Conservation (phyloP, 1,140 invertebrate species). For the Proctacanthus coquilletti region DNA sequence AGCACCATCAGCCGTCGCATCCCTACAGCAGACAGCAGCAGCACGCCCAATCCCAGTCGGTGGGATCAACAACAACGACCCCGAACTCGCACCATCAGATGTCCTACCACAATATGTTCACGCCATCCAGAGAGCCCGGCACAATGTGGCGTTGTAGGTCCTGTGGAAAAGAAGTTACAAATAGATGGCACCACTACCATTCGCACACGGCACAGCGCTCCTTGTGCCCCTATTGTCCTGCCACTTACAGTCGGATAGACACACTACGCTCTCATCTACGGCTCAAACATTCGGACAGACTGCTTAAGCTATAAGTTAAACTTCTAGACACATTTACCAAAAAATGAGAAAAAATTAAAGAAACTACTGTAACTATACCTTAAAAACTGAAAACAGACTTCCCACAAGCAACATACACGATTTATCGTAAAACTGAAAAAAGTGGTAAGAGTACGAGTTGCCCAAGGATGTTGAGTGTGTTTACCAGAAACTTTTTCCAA, state of each 20-base stretch:
- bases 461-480: too few relatives aligned
- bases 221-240: conserved; percentile 65
- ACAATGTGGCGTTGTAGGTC: conserved; percentile 60
- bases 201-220: conserved; percentile 63
- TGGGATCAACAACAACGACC: not conserved
- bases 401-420: too few relatives aligned
- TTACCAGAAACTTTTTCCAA: too few relatives aligned
- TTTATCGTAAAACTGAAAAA: too few relatives aligned
- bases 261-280: conserved; percentile 59
- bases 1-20: conserved; percentile 10
- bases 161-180: conserved; percentile 71
- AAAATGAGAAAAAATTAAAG: too few relatives aligned
- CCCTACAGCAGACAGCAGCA: conserved; percentile 9
- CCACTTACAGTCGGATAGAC: conserved; percentile 72
- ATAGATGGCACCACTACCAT: conserved; percentile 75
- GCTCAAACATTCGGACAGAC: conserved; percentile 48
- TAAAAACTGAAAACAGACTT: too few relatives aligned
- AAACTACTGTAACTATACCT: too few relatives aligned
- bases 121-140: conserved; percentile 45
- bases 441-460: too few relatives aligned
- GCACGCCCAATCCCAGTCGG: not conserved
- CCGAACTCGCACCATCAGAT: conserved; percentile 34
- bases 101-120: conserved; percentile 68
- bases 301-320: too few relatives aligned
- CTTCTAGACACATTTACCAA: too few relatives aligned